Evolutionary conservation across 92 coral and sea anemone species (phyloP).

Genomic region (Porites lobata): DNA sequence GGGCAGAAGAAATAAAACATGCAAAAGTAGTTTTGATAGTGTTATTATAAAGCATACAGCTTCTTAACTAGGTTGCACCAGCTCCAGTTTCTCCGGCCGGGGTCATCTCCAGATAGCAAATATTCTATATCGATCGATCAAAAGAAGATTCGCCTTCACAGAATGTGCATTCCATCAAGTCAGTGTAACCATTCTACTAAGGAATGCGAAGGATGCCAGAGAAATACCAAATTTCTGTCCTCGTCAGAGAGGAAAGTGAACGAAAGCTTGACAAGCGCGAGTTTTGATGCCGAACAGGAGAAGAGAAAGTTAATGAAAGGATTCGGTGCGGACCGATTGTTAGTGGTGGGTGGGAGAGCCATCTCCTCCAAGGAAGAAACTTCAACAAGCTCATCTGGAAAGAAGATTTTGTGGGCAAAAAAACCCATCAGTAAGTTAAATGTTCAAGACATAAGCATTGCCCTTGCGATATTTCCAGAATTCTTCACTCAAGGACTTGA

Average conservation of each 20-base stretch:
- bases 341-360: background rate
- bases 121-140: background rate
- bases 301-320: background rate
- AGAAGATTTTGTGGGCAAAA: background rate
- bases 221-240: background rate
- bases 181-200: background rate
- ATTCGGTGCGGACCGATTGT: background rate
- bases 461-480: slow-evolving; percentile 37
- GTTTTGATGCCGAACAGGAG: background rate
- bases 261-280: background rate
- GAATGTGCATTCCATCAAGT: slow-evolving; percentile 28
- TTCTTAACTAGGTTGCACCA: background rate
- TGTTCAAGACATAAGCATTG: slow-evolving; percentile 24
- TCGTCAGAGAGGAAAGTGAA: background rate
- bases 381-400: background rate
- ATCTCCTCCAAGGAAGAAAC: background rate
- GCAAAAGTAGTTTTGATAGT: background rate
- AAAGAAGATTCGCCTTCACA: background rate
- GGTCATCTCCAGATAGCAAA: background rate
- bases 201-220: background rate
- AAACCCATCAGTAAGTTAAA: background rate
- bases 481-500: slow-evolving; percentile 22
- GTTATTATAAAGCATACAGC: background rate
- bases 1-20: background rate
- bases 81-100: background rate